A percentile compares a stretch with the other conserved stretches of the same genome.
These are phyloP conservation scores for Martes martes DNA, from an alignment of 2,113 vertebrate genomes.

Conservation along the genomic window DNA sequence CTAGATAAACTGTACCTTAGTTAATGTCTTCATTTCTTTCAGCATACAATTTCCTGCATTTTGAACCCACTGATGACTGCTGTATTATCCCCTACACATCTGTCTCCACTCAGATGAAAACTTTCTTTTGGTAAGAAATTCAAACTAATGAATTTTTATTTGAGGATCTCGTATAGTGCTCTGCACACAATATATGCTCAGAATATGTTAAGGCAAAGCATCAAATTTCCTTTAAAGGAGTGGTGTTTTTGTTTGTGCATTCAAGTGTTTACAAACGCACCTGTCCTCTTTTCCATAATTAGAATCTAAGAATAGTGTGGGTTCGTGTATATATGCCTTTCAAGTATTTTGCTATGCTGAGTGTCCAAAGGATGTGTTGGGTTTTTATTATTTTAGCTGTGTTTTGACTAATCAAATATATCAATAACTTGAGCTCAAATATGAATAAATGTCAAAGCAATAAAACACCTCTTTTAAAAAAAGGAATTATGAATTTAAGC, in stretches of 20 bases:
- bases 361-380: not conserved
- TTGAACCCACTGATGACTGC: not conserved
- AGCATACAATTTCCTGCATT: not conserved
- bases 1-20: not conserved
- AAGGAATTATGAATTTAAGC: not conserved
- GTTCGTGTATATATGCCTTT: not conserved
- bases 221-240: not conserved
- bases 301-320: not conserved
- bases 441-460: not conserved
- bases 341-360: not conserved
- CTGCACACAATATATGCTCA: not conserved
- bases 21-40: not conserved
- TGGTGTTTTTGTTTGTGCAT: not conserved
- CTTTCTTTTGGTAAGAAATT: not conserved
- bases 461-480: not conserved
- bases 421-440: not conserved
- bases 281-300: not conserved
- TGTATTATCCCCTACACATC: not conserved
- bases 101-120: not conserved
- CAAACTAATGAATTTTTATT: not conserved
- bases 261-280: not conserved
- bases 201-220: not conserved
- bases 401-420: not conserved
- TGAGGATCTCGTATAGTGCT: not conserved
- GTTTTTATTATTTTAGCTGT: not conserved